phyloP scores from a whole-genome alignment of 1,140 invertebrate species.

The Panagrolaimus sp. region DNA sequence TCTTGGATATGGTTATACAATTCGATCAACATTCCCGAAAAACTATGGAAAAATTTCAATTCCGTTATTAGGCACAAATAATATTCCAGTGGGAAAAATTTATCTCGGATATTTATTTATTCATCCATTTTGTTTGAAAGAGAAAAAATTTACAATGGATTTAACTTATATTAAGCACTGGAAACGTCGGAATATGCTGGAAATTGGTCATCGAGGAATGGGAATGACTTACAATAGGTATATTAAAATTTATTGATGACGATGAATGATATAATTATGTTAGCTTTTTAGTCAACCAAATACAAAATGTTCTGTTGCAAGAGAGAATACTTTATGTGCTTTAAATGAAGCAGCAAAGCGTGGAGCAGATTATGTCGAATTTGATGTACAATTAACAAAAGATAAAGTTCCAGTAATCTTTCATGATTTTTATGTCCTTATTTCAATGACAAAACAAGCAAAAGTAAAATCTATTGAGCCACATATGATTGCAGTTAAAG shows the following conservation, averaged over 20 bases:
- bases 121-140: neutral
- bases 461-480: slow-evolving; percentile 12
- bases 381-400: slow-evolving; percentile 16
- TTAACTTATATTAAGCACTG: neutral
- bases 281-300: neutral
- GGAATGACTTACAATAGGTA: slow-evolving; percentile 36
- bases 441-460: too few species aligned
- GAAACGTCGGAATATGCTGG: slow-evolving; percentile 26
- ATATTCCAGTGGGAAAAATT: too few species aligned
- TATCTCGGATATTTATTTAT: neutral
- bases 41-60: too few species aligned
- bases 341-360: too few species aligned
- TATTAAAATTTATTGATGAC: neutral
- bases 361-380: too few species aligned
- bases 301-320: neutral
- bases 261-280: neutral
- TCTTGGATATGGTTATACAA: too few species aligned
- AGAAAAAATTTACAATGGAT: neutral
- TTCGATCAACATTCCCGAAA: too few species aligned
- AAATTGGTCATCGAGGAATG: slow-evolving; percentile 35
- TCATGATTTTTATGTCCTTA: too few species aligned
- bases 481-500: too few species aligned
- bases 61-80: too few species aligned
- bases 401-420: too few species aligned
- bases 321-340: too few species aligned